Percentiles rank a stretch among this genome's conserved stretches.
Conservation (phyloP, 23 tunicate genomes). For the Styela clava region DNA sequence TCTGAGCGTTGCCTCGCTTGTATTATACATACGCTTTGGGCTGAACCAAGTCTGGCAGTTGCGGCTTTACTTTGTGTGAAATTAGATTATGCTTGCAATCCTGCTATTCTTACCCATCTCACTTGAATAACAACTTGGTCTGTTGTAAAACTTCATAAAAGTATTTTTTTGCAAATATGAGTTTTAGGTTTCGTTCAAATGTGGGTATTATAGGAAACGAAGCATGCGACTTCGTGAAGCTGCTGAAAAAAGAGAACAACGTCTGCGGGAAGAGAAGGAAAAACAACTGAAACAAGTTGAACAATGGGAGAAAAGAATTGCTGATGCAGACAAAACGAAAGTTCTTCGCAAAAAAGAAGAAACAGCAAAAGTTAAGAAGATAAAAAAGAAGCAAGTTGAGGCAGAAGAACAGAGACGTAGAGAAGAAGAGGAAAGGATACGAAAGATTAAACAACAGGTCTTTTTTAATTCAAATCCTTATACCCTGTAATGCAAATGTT, state of each 20-base stretch:
- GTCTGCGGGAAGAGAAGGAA: slow-evolving; percentile 33
- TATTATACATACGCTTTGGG: too few species aligned
- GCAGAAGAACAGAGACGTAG: slow-evolving; percentile 64
- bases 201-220: slow-evolving; percentile 2
- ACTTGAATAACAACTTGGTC: too few species aligned
- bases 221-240: not conserved
- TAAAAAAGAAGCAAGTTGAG: slow-evolving; percentile 63
- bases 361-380: slow-evolving; percentile 42
- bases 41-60: too few species aligned
- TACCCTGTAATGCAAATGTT: too few species aligned
- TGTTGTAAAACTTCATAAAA: too few species aligned
- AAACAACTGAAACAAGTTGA: slow-evolving; percentile 45
- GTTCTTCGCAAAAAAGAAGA: slow-evolving; percentile 46
- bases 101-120: too few species aligned
- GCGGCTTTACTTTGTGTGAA: too few species aligned
- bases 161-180: too few species aligned
- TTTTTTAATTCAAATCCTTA: too few species aligned
- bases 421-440: slow-evolving; percentile 58
- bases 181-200: too few species aligned
- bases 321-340: slow-evolving; percentile 57
- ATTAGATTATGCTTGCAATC: too few species aligned
- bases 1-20: too few species aligned
- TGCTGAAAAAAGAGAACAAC: slow-evolving; percentile 17
- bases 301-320: slow-evolving; percentile 56
- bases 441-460: slow-evolving; percentile 64